These are phyloP conservation scores for Caenorhabditis sp. DNA, from an alignment of 2,888 invertebrate genomes.

Conservation along the genomic window DNA sequence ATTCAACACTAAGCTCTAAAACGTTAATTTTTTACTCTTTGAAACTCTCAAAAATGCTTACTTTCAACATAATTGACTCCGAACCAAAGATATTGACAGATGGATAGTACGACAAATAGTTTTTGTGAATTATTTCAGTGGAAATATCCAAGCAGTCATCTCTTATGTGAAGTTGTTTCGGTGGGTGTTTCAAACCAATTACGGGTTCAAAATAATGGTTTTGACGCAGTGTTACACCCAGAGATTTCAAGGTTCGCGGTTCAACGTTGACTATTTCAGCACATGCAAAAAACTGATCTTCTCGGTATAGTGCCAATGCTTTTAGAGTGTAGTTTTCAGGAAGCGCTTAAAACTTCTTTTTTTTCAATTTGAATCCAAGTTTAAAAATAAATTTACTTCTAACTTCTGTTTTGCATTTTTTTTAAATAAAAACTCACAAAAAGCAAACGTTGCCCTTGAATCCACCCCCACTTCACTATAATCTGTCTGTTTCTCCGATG, in stretches of 20 bases:
- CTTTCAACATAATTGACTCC: constrained; percentile 73
- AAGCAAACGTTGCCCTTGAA: constrained; percentile 70
- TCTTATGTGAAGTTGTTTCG: constrained; percentile 59
- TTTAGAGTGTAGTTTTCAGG: constrained; percentile 63
- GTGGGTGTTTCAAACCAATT: constrained; percentile 29
- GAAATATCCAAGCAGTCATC: constrained; percentile 76
- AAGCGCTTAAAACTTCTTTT: constrained; percentile 37
- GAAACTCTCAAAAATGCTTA: constrained; percentile 18
- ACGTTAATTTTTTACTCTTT: not conserved
- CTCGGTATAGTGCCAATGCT: constrained; percentile 67
- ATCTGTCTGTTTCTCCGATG: constrained; percentile 47
- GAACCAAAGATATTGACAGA: constrained; percentile 73
- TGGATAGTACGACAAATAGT: constrained; percentile 69
- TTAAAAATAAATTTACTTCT: too few species aligned
- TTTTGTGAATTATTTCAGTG: constrained; percentile 70
- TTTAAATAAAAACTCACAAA: constrained; percentile 52
- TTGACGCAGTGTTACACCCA: constrained; percentile 61
- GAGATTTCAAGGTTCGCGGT: constrained; percentile 66
- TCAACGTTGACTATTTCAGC: constrained; percentile 67
- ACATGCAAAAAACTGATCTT: constrained; percentile 69
- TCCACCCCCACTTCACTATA: constrained; percentile 72
- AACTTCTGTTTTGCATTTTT: too few species aligned
- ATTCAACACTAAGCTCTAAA: constrained; percentile 68
- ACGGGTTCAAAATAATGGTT: constrained; percentile 64
- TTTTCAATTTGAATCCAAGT: not conserved